Base-by-base conservation (phyloP, 2,888 invertebrate species). In the Trichopoda pennipes region DNA sequence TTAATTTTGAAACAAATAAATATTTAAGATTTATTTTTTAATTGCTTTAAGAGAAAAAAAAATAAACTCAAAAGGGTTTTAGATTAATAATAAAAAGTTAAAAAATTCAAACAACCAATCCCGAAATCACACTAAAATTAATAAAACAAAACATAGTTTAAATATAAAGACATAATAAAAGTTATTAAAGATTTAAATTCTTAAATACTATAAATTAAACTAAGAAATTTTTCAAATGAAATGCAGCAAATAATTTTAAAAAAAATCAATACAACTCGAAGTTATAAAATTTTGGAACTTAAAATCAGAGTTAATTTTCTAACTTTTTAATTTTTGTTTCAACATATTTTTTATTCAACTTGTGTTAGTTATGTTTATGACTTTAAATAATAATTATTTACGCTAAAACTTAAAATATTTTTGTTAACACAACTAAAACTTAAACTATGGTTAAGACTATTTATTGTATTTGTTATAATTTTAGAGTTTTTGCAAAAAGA, bases 401-500 rank as follows among this genome's bases (percentile, higher is more conserved):
- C 3, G 14, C 23, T 55, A 42, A 42, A 68, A 68, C 42, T 55
- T 4, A 53, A 16, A 63, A 49, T 66, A 66, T 49, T 16, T 49
- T 32, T 32, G 19, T 8, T 64, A 21, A 17, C 53, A 17, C 55
- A 28, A 32, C 7, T 16, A 16, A 6, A 28, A 19, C 42, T 53
- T 72, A 42, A 53, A 51, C 6, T 14, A n/a, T 44, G 44, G 55
- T 19, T 28, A 44, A 69, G 68, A 19, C 55, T 28, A 68, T 21
- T 42, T 32, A 28, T 28, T 28, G 28, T 28, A 28, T 28, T 47
- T 38, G 16, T 61, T 10, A 73, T 73, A 49, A 60, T 49, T 60
- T 70, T 49, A 73, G 9, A 61, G 17, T 32, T 73, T 38, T 42
- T 42, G 61, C 28, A n/a, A 61, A 63, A 28, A 38, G 32, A 55